Conservation (phyloP, 2,113 vertebrate genomes). For the Caloenas nicobarica region DNA sequence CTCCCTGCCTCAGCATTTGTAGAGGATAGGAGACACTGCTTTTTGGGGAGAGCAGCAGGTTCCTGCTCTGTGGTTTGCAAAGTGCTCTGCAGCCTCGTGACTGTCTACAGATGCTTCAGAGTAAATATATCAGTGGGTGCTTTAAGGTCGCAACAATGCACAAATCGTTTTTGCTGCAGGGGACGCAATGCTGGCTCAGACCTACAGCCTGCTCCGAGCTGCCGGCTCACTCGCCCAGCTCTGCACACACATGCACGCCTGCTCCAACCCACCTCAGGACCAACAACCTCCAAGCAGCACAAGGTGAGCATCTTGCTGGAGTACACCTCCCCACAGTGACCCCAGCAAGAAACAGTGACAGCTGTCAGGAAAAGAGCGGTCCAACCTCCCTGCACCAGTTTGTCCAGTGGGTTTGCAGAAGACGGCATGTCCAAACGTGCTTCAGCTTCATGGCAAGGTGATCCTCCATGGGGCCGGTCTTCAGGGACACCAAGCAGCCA, state of each 20-base stretch:
- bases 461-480: background rate
- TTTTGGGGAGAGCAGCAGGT: background rate
- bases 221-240: background rate
- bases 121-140: background rate
- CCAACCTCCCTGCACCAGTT: background rate
- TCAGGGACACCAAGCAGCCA: background rate
- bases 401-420: background rate
- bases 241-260: background rate
- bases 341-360: background rate
- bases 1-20: background rate
- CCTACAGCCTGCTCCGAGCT: background rate
- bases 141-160: background rate
- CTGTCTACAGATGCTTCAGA: background rate
- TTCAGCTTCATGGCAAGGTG: background rate
- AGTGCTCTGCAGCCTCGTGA: background rate
- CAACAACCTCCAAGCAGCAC: background rate
- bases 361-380: background rate
- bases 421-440: background rate
- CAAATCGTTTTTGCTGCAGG: background rate
- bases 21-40: background rate
- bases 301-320: background rate
- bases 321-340: background rate
- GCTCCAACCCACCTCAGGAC: background rate
- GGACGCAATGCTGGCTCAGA: background rate
- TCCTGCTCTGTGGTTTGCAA: background rate